phyloP scores from a whole-genome alignment of 2,888 invertebrate species.

The Drosophila atroscutellata region DNA sequence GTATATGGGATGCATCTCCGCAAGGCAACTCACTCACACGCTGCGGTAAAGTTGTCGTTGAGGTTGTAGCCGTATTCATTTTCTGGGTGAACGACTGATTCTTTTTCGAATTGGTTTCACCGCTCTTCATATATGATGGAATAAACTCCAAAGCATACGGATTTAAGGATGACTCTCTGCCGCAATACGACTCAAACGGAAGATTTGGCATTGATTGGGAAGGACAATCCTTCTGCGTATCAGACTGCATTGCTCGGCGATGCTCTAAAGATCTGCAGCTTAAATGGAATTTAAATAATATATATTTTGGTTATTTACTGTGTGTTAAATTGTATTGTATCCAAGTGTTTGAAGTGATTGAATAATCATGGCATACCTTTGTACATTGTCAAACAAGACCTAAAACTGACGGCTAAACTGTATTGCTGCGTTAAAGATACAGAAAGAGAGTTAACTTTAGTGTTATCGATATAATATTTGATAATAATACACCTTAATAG shows the following conservation, averaged over 20 bases:
- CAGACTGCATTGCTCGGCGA: conserved; percentile 21
- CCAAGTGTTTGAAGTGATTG: neutral
- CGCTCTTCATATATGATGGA: conserved; percentile 35
- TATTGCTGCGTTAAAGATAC: neutral
- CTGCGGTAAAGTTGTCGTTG: conserved; percentile 41
- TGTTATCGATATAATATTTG: neutral
- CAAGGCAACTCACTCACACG: conserved; percentile 17
- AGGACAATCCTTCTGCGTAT: conserved; percentile 13
- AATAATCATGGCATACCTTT: neutral
- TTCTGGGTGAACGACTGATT: neutral
- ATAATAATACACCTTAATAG: neutral
- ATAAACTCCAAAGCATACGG: conserved; percentile 47
- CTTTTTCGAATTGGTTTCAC: neutral
- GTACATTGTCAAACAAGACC: too few relatives aligned
- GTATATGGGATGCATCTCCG: conserved; percentile 40
- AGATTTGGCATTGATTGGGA: conserved; percentile 27
- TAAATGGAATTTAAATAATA: neutral
- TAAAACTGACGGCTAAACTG: neutral
- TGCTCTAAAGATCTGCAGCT: neutral
- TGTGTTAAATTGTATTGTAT: neutral
- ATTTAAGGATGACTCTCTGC: conserved; percentile 36
- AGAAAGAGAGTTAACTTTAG: neutral
- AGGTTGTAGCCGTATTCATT: conserved; percentile 39
- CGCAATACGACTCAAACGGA: neutral
- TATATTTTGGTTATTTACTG: neutral